phyloP scores from a whole-genome alignment of 2,797 vertebrate species.

The Pangasius krempfi region DNA sequence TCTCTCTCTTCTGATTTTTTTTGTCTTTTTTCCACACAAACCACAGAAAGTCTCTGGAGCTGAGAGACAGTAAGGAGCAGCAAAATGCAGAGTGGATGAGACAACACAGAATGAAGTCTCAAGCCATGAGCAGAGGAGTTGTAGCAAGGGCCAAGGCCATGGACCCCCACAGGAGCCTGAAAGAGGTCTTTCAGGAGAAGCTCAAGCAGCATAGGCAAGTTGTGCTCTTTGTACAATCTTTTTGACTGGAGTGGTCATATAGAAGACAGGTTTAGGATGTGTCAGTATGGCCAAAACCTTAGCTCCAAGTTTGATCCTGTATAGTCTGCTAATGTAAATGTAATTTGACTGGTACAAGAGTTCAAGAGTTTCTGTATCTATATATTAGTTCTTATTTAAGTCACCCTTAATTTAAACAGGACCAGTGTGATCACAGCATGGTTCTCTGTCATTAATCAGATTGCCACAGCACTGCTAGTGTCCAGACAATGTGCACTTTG shows the following conservation, averaged over 20 bases:
- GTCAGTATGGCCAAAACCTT: background rate
- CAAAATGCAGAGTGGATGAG: slow-evolving; percentile 81
- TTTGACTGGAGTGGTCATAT: background rate
- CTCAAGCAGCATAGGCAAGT: slow-evolving; percentile 83
- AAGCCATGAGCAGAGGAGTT: slow-evolving; percentile 82
- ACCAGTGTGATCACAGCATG: background rate
- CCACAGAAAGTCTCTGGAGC: slow-evolving; percentile 81
- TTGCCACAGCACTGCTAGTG: background rate
- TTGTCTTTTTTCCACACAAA: slow-evolving; percentile 21
- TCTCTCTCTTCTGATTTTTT: background rate
- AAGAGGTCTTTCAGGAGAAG: slow-evolving; percentile 83
- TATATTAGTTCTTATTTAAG: background rate
- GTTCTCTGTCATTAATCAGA: background rate
- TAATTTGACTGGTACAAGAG: background rate
- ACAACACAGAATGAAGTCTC: slow-evolving; percentile 79
- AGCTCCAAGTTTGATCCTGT: background rate
- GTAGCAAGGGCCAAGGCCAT: slow-evolving; percentile 83
- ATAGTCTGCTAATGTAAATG: background rate
- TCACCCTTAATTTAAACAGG: background rate
- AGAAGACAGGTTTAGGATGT: background rate
- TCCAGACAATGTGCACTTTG: background rate
- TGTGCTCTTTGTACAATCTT: slow-evolving; percentile 38
- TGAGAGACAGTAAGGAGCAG: slow-evolving; percentile 75
- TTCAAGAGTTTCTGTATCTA: background rate
- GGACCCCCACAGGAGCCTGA: slow-evolving; percentile 87